These are phyloP conservation scores for Alauda arvensis DNA, from an alignment of 2,797 vertebrate genomes.

Conservation along the genomic window DNA sequence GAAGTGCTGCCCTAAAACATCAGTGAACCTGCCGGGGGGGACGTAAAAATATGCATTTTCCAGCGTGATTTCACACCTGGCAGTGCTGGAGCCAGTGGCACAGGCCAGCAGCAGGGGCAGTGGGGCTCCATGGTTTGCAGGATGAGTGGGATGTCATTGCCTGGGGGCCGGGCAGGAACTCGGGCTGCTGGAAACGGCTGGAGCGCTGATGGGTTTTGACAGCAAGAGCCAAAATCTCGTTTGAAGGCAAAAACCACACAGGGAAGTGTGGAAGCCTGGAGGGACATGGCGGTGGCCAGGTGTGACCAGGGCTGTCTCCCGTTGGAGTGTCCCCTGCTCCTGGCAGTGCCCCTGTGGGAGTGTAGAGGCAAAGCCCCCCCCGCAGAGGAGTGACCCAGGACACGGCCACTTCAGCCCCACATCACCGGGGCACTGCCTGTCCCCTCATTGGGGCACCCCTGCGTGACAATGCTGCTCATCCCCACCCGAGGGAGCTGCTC, in stretches of 20 bases:
- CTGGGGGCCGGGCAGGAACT: rapidly evolving
- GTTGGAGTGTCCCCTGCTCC: background rate
- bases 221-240: background rate
- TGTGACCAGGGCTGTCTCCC: background rate
- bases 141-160: background rate
- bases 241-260: background rate
- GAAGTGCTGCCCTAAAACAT: background rate
- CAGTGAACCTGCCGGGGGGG: background rate
- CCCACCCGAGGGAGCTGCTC: background rate
- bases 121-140: background rate
- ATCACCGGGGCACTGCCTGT: rapidly evolving
- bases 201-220: background rate
- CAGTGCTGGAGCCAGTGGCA: rapidly evolving
- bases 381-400: background rate
- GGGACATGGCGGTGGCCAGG: background rate
- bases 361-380: rapidly evolving
- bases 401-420: rapidly evolving
- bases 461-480: background rate
- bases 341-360: background rate
- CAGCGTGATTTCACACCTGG: background rate
- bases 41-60: background rate
- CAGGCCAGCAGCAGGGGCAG: background rate
- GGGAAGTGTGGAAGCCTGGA: background rate
- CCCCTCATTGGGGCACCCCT: background rate
- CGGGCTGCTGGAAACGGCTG: background rate